A percentile compares a stretch with the other conserved stretches of the same genome.
Conservation (phyloP, 2,888 invertebrate genomes). For the Dromius quadrimaculatus region DNA sequence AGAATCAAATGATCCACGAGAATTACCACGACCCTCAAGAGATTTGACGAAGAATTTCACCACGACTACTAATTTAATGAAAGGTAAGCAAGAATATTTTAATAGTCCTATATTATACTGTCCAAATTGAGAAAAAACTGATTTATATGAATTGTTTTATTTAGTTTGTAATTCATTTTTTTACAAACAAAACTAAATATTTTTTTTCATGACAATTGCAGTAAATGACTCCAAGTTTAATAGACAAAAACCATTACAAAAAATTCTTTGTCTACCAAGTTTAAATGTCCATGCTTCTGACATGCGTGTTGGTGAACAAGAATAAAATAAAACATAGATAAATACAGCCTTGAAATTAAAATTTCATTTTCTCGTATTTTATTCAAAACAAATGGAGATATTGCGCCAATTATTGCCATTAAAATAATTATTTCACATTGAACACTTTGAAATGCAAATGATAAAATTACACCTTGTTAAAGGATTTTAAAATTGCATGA, state of each 20-base stretch:
- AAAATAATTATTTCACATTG: constrained; percentile 1
- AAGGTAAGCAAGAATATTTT: constrained; percentile 32
- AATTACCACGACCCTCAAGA: constrained; percentile 39
- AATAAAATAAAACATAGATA: constrained; percentile 7
- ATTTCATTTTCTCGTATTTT: constrained; percentile 29
- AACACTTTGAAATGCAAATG: constrained; percentile 16
- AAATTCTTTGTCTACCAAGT: constrained; percentile 18
- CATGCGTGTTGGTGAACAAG: constrained; percentile 23
- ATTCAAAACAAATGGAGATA: constrained; percentile 12
- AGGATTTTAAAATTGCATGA: background rate
- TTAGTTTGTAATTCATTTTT: background rate
- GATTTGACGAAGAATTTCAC: constrained; percentile 28
- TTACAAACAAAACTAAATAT: background rate
- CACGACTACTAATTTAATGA: constrained; percentile 6
- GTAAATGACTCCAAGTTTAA: constrained; percentile 9
- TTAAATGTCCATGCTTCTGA: constrained; percentile 7
- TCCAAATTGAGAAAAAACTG: too few species aligned
- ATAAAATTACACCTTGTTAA: constrained; percentile 19
- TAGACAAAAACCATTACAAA: constrained; percentile 12
- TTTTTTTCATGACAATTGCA: too few species aligned
- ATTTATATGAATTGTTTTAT: too few species aligned
- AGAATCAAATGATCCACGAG: constrained; percentile 40
- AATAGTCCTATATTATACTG: too few species aligned
- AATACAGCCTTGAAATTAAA: constrained; percentile 29
- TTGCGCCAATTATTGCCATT: constrained; percentile 29